A percentile compares a stretch with the other conserved stretches of the same genome.
These are phyloP conservation scores for Promerops cafer DNA, from an alignment of 2,113 vertebrate genomes.

Conservation along the genomic window DNA sequence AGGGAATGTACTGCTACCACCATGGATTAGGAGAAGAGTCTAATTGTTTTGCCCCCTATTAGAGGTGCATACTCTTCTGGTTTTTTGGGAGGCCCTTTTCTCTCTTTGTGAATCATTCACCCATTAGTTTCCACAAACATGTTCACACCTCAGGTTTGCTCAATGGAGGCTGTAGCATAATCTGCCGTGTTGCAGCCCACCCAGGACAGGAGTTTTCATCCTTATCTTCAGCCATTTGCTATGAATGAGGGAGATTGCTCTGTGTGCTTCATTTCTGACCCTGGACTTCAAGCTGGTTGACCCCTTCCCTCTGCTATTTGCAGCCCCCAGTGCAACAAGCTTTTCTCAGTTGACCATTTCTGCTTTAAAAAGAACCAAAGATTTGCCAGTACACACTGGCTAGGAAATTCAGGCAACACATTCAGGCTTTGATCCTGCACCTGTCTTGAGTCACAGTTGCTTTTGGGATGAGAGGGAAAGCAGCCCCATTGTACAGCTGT, in stretches of 20 bases:
- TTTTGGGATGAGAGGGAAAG: neutral
- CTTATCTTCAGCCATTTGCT: neutral
- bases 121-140: neutral
- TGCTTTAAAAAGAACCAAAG: neutral
- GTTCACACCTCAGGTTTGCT: neutral
- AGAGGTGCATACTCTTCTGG: neutral
- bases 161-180: neutral
- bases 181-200: neutral
- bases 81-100: neutral
- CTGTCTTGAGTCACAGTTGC: neutral
- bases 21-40: neutral
- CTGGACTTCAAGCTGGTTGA: neutral
- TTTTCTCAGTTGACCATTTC: neutral
- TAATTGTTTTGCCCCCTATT: neutral
- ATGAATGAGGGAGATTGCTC: neutral
- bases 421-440: neutral
- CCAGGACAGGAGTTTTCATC: neutral
- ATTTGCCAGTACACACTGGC: neutral
- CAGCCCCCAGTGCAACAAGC: neutral
- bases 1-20: neutral
- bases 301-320: neutral
- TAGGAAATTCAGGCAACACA: neutral
- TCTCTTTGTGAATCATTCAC: neutral
- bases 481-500: neutral
- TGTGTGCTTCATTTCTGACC: fast-evolving